These are phyloP conservation scores for Patella ulyssiponensis DNA, from an alignment of 2,888 invertebrate genomes.

Conservation along the genomic window DNA sequence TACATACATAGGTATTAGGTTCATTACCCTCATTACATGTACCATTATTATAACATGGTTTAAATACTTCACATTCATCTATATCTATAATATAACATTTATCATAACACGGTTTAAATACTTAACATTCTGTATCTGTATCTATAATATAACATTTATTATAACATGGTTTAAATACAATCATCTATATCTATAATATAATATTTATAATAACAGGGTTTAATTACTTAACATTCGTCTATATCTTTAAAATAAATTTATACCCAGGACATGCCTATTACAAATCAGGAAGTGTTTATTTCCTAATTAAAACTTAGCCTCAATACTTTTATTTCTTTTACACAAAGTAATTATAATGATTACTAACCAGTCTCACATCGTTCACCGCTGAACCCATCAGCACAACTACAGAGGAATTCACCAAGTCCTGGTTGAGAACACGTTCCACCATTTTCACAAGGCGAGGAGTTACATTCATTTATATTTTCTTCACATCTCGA, in stretches of 20 bases:
- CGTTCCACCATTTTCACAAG: constrained; percentile 73
- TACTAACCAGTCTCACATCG: constrained; percentile 31
- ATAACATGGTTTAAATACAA: constrained; percentile 78
- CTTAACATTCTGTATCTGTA: constrained; percentile 32
- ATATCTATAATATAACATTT: constrained; percentile 23
- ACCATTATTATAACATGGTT: constrained; percentile 88
- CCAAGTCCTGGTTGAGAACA: constrained; percentile 74
- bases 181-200: constrained; percentile 28
- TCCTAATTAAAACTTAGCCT: no score
- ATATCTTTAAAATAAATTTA: constrained; percentile 22
- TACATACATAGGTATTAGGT: constrained; percentile 84
- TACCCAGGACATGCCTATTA: no score
- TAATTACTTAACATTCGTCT: constrained; percentile 26
- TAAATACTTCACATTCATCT: constrained; percentile 29
- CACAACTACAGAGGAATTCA: constrained; percentile 33
- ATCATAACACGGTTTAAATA: constrained; percentile 72
- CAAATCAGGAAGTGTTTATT: no score
- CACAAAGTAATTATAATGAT: no score
- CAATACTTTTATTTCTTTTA: no score
- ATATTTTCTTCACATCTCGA: constrained; percentile 85
- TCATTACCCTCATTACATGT: constrained; percentile 77
- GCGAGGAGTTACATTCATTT: constrained; percentile 92
- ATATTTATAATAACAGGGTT: constrained; percentile 79
- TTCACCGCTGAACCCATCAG: constrained; percentile 28
- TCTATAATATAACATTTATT: constrained; percentile 76